Evolutionary conservation across 2,797 vertebrate species (phyloP), one percentile per base, ranked within the genome.

Genomic region (Acrossocheilus fasciatus): DNA sequence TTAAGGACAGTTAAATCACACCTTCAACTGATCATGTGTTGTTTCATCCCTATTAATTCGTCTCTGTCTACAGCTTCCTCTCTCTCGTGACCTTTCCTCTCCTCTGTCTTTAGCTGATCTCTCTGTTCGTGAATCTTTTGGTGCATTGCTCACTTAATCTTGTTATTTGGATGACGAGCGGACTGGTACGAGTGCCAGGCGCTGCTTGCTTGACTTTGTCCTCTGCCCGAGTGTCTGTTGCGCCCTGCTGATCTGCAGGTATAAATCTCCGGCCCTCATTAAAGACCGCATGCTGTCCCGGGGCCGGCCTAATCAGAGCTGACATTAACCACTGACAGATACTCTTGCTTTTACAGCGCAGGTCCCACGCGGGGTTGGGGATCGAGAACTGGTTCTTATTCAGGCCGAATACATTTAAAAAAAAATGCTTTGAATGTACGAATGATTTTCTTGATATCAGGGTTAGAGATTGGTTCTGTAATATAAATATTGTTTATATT

Each of bases 131-230:
- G 30, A 77, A 77, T 20, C 30, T 39, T 57, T 57, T 52, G 47
- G 45, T 62, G 54, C 76, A 83, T 73, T 73, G 70, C 59, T 86
- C 54, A 14, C 66, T 69, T 74, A 69, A 77, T 45, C 81, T 54
- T 83, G 54, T 83, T 43, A 52, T 43, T 73, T 73, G 47, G 77
- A 59, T 77, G 74, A 77, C 34, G 80, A 45, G 47, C 68, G 45
- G 17, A 77, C 34, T 36, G 52, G 83, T 62, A 75, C 50, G 75
- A 39, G 64, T 5, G 18, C 72, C 59, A 57, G 34, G n/a, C 47
- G 43, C 57, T 85, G 47, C 79, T 81, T 75, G 50, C 68, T 83
- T 89, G 7, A 62, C 17, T 85, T 75, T 87, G 76, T 26, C 81
- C 79, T 88, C 10, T 76, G 64, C 81, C 39, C 72, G 17, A 18